Evolutionary conservation across 2,888 invertebrate species (phyloP).

Genomic region (Ametastegia equiseti): DNA sequence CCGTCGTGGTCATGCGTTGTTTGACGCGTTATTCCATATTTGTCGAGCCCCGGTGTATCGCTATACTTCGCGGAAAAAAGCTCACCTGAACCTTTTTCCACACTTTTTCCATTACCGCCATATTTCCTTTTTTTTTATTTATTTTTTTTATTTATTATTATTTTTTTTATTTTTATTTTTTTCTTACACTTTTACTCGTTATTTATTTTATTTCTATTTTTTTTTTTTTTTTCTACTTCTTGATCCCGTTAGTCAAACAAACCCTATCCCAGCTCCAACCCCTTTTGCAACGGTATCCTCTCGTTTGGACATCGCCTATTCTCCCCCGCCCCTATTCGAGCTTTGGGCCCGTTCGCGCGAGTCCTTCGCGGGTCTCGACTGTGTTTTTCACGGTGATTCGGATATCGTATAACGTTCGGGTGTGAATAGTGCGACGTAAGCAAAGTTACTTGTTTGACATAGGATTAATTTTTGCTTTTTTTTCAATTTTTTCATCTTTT

Average conservation of each 20-base stretch:
- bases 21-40: constrained; percentile 45
- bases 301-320: neutral
- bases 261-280: no score
- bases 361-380: constrained; percentile 13
- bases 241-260: no score
- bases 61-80: constrained; percentile 18
- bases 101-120: neutral
- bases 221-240: no score
- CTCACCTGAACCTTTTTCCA: constrained; percentile 4
- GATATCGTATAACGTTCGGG: constrained; percentile 11
- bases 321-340: neutral
- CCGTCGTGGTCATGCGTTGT: constrained; percentile 44
- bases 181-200: neutral
- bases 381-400: constrained; percentile 1
- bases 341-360: constrained; percentile 7
- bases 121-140: neutral
- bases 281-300: neutral
- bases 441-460: constrained; percentile 19
- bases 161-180: neutral
- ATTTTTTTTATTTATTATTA: neutral
- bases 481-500: no score
- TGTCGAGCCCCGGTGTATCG: constrained; percentile 37
- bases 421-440: constrained; percentile 44
- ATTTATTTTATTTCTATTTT: no score
- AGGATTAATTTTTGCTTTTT: neutral